Evolutionary conservation across 1,140 invertebrate species (phyloP).

Genomic region (Caenorhabditis briggsae): DNA sequence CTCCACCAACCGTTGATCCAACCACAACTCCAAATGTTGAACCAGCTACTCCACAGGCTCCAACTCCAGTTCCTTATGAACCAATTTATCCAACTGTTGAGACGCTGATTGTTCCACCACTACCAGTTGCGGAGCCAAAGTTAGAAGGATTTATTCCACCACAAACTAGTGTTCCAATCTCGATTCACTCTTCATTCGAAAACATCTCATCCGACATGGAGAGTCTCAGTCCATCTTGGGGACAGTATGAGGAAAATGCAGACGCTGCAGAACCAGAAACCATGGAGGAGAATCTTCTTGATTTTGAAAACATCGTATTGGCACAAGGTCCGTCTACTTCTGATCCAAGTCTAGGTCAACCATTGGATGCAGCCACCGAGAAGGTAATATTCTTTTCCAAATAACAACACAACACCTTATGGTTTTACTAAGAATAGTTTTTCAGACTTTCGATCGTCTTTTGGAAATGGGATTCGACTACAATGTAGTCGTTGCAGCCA

Average conservation of each 20-base stretch:
- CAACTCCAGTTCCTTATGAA: background rate
- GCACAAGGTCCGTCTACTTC: background rate
- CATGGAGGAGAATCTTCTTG: background rate
- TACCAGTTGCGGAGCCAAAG: background rate
- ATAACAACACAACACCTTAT: background rate
- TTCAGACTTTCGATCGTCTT: constrained; percentile 44
- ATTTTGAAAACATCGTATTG: background rate
- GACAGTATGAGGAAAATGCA: background rate
- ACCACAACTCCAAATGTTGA: background rate
- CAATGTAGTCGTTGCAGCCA: background rate
- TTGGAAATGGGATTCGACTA: constrained; percentile 42
- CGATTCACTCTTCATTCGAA: constrained; percentile 40
- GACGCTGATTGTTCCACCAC: background rate
- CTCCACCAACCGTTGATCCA: background rate
- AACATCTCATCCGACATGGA: constrained; percentile 41
- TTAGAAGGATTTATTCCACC: background rate
- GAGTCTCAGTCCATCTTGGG: constrained; percentile 7
- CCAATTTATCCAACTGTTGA: constrained; percentile 14
- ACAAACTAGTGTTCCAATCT: background rate
- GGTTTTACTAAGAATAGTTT: background rate
- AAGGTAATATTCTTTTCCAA: background rate
- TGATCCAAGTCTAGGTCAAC: background rate
- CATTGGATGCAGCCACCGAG: background rate
- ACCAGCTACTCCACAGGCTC: background rate
- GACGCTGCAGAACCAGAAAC: background rate